phyloP scores from a whole-genome alignment of 2,888 invertebrate species.

The Polymixis lichenea region DNA sequence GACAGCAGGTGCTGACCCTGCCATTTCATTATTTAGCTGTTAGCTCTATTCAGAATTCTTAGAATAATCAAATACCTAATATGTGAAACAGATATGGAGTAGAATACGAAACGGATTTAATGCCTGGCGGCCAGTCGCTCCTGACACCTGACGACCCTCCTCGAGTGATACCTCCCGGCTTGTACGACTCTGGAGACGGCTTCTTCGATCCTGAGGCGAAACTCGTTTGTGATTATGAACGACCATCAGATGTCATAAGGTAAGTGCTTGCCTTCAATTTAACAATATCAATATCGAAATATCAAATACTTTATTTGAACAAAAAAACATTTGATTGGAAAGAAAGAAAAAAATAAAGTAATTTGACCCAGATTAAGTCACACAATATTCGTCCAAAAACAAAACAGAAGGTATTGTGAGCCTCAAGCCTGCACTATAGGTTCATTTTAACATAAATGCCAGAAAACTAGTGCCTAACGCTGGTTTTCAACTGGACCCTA shows the following conservation, averaged over 20 bases:
- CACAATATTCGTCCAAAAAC: too few relatives aligned
- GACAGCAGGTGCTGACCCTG: background rate
- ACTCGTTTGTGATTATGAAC: background rate
- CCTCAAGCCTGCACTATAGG: too few relatives aligned
- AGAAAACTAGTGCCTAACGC: too few relatives aligned
- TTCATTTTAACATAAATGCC: too few relatives aligned
- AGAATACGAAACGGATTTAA: conserved; percentile 20
- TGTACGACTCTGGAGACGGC: conserved; percentile 20
- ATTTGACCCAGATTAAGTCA: too few relatives aligned
- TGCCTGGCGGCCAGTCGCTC: background rate
- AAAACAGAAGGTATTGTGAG: too few relatives aligned
- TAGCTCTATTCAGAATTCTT: too few relatives aligned
- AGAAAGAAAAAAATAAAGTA: too few relatives aligned
- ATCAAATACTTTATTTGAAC: background rate
- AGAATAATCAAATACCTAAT: too few relatives aligned
- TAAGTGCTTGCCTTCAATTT: background rate
- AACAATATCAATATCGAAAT: background rate
- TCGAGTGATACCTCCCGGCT: conserved; percentile 18
- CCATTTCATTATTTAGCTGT: background rate
- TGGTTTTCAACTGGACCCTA: too few relatives aligned
- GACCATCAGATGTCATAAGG: background rate
- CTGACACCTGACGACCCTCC: background rate
- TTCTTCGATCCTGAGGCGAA: background rate
- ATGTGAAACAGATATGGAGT: conserved; percentile 7
- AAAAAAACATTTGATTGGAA: too few relatives aligned